phyloP scores from a whole-genome alignment of 2,797 vertebrate species.

The Staurois parvus region DNA sequence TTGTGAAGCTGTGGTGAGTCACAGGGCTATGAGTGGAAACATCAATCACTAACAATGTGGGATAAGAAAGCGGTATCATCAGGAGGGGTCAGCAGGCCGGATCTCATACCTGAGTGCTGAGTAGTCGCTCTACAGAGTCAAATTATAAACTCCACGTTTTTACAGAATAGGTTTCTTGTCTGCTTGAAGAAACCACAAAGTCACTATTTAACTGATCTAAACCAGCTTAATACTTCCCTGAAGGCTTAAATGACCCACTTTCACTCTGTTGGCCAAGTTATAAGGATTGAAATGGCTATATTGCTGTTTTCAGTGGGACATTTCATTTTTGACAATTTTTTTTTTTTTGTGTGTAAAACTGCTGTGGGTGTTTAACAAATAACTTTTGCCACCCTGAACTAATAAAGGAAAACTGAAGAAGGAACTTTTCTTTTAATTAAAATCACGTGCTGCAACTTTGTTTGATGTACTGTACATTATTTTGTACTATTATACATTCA shows the following conservation, averaged over 20 bases:
- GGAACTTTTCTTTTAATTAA: too few species aligned
- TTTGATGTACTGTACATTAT: too few species aligned
- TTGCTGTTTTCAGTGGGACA: too few species aligned
- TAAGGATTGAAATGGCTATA: background rate
- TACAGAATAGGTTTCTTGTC: background rate
- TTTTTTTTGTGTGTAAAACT: too few species aligned
- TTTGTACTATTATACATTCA: too few species aligned
- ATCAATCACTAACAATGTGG: constrained; percentile 3
- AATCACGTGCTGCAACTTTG: too few species aligned
- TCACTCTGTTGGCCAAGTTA: background rate
- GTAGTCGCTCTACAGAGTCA: background rate
- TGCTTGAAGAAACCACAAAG: background rate
- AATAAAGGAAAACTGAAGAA: too few species aligned
- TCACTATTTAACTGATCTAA: background rate
- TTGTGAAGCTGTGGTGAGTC: background rate
- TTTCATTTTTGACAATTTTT: too few species aligned
- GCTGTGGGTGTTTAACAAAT: too few species aligned
- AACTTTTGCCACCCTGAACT: too few species aligned
- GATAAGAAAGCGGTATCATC: background rate
- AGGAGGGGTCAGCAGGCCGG: background rate
- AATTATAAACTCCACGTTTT: background rate
- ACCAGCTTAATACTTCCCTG: background rate
- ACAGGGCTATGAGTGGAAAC: background rate
- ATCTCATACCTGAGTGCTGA: background rate
- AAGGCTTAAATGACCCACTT: background rate